A percentile compares a stretch with the other conserved stretches of the same genome.
Conservation (phyloP, 1,140 invertebrate genomes). For the Zophobas morio region DNA sequence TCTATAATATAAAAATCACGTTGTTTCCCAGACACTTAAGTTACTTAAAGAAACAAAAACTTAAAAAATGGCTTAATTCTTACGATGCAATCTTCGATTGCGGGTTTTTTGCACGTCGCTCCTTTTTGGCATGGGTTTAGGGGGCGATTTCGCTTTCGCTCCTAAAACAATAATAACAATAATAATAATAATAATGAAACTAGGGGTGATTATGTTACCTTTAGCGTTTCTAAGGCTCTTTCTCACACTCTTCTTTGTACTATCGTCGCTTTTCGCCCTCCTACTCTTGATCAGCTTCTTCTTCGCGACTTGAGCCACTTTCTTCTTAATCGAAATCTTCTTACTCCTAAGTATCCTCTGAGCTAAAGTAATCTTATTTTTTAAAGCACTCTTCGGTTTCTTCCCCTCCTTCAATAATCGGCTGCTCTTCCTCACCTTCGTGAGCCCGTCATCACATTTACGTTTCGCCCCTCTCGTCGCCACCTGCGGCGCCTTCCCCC, state of each 20-base stretch:
- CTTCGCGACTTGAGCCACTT: conserved; percentile 13
- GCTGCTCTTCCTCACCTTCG: conserved; percentile 34
- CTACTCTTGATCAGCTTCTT: conserved; percentile 1
- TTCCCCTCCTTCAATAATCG: conserved; percentile 38
- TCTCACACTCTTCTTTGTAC: conserved; percentile 21
- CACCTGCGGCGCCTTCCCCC: conserved; percentile 18
- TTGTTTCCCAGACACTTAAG: conserved; percentile 18
- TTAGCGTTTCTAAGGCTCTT: conserved; percentile 8
- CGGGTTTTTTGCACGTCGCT: conserved; percentile 27
- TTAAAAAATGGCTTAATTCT: conserved; percentile 7
- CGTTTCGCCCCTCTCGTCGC: neutral
- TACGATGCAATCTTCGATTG: conserved; percentile 35
- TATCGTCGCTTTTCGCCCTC: neutral
- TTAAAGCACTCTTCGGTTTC: conserved; percentile 34
- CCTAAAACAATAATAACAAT: conserved; percentile 6
- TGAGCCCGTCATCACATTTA: conserved; percentile 17
- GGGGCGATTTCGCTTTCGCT: conserved; percentile 11
- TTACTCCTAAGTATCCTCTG: conserved; percentile 49
- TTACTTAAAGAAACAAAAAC: conserved; percentile 8
- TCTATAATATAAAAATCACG: conserved; percentile 36
- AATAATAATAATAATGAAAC: too few species aligned
- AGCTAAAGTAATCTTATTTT: conserved; percentile 24
- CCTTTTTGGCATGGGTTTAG: conserved; percentile 33
- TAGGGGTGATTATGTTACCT: too few species aligned
- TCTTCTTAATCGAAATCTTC: conserved; percentile 53